Percentiles rank a stretch among this genome's conserved stretches.
Conservation (phyloP, 2,888 invertebrate species). For the Cephus spinipes region DNA sequence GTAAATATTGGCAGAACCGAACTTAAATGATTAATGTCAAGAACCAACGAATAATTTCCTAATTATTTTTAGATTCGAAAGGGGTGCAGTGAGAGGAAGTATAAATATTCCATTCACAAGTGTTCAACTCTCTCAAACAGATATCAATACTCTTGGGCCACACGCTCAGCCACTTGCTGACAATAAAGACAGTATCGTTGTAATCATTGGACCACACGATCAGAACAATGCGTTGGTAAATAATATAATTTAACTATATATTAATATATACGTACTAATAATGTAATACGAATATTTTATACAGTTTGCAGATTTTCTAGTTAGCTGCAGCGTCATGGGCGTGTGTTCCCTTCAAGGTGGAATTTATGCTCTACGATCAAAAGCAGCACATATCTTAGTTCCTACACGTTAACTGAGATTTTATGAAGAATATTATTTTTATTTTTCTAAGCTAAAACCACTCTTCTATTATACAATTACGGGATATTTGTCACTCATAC, state of each 20-base stretch:
- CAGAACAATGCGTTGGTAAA: constrained; percentile 81
- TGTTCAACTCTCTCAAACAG: constrained; percentile 77
- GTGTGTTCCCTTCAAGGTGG: constrained; percentile 92
- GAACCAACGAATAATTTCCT: constrained; percentile 32
- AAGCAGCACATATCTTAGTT: constrained; percentile 73
- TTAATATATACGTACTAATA: not conserved
- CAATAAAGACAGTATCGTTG: constrained; percentile 76
- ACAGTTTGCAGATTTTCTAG: constrained; percentile 88
- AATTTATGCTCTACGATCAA: constrained; percentile 79
- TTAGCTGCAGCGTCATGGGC: constrained; percentile 80
- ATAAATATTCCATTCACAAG: constrained; percentile 90
- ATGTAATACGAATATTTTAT: constrained; percentile 4
- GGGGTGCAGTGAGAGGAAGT: constrained; percentile 83
- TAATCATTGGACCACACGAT: constrained; percentile 83
- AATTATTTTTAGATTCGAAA: constrained; percentile 75
- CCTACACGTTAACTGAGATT: constrained; percentile 35
- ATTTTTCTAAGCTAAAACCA: not conserved
- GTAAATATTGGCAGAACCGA: constrained; percentile 69
- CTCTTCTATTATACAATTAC: not conserved
- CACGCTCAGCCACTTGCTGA: constrained; percentile 73
- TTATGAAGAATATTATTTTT: not conserved
- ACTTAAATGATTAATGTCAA: not conserved
- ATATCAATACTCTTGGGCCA: constrained; percentile 78
- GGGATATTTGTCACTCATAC: not conserved
- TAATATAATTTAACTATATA: constrained; percentile 5